These are phyloP conservation scores for Oikopleura dioica DNA, from an alignment of 23 tunicate genomes.

Conservation along the genomic window DNA sequence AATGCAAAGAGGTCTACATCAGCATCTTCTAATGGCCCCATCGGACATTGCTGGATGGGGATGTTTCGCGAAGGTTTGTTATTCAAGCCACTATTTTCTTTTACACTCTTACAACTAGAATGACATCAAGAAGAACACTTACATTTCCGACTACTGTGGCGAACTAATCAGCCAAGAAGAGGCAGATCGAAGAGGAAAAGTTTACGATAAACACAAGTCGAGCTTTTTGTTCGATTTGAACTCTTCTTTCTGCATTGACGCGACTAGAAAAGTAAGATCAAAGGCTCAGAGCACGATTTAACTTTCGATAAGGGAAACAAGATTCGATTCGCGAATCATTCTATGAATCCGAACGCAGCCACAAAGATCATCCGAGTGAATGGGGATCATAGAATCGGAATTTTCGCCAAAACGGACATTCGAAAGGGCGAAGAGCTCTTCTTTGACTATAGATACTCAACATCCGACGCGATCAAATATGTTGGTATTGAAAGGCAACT, in stretches of 20 bases:
- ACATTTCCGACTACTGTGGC: slow-evolving; percentile 50
- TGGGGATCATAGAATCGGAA: slow-evolving; percentile 91
- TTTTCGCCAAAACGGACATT: slow-evolving; percentile 39
- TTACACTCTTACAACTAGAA: background rate
- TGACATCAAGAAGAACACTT: background rate
- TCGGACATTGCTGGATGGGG: slow-evolving; percentile 98
- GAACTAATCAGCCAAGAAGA: slow-evolving; percentile 85
- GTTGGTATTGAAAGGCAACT: slow-evolving; percentile 63
- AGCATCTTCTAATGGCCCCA: slow-evolving; percentile 73
- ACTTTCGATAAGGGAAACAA: slow-evolving; percentile 33
- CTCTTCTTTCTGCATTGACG: slow-evolving; percentile 79
- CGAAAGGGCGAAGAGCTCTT: slow-evolving; percentile 85
- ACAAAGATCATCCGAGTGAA: slow-evolving; percentile 54
- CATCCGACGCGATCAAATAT: slow-evolving; percentile 80
- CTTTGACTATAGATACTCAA: slow-evolving; percentile 88
- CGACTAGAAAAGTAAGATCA: slow-evolving; percentile 33
- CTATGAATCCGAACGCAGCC: slow-evolving; percentile 63
- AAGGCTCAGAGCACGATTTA: background rate
- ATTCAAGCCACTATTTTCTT: background rate
- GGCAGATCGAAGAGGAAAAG: slow-evolving; percentile 90
- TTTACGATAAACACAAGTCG: slow-evolving; percentile 83
- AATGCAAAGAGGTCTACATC: slow-evolving; percentile 71
- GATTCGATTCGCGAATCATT: slow-evolving; percentile 89
- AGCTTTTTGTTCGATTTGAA: slow-evolving; percentile 84
- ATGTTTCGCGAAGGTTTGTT: background rate